phyloP scores from a whole-genome alignment of 2,797 vertebrate genomes.

The Acanthurus lineatus region DNA sequence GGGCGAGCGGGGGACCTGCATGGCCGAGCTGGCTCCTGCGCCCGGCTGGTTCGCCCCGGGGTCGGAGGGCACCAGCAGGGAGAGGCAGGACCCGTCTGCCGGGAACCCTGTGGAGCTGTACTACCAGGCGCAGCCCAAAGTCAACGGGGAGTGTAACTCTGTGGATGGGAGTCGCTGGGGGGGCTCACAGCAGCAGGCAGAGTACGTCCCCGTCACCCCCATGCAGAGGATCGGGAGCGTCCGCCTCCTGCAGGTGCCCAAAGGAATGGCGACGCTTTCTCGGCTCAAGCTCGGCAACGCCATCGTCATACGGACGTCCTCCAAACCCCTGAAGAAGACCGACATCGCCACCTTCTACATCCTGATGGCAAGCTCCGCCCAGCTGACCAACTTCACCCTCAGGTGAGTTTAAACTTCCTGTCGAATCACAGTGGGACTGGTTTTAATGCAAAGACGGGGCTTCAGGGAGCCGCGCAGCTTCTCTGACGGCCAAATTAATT shows the following conservation, averaged over 20 bases:
- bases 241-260: constrained; percentile 88
- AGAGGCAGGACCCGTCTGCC: constrained; percentile 82
- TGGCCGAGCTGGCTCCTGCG: constrained; percentile 89
- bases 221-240: constrained; percentile 94
- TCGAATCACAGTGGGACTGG: neutral
- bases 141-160: constrained; percentile 82
- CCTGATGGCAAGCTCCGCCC: constrained; percentile 87
- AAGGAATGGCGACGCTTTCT: constrained; percentile 82
- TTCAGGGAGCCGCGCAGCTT: constrained; percentile 2
- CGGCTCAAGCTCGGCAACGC: constrained; percentile 90
- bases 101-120: constrained; percentile 93
- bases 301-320: constrained; percentile 87
- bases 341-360: constrained; percentile 92
- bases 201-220: constrained; percentile 87
- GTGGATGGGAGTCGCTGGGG: constrained; percentile 73
- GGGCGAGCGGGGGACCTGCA: constrained; percentile 89
- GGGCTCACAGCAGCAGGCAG: constrained; percentile 76
- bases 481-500: constrained; percentile 21
- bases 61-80: constrained; percentile 86
- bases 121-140: constrained; percentile 85
- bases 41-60: constrained; percentile 89
- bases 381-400: constrained; percentile 91
- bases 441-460: neutral
- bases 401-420: constrained; percentile 84
- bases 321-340: constrained; percentile 88